Percentiles rank a stretch among this genome's conserved stretches.
Conservation (phyloP, 2,113 vertebrate genomes). For the Cebidichthys violaceus region DNA sequence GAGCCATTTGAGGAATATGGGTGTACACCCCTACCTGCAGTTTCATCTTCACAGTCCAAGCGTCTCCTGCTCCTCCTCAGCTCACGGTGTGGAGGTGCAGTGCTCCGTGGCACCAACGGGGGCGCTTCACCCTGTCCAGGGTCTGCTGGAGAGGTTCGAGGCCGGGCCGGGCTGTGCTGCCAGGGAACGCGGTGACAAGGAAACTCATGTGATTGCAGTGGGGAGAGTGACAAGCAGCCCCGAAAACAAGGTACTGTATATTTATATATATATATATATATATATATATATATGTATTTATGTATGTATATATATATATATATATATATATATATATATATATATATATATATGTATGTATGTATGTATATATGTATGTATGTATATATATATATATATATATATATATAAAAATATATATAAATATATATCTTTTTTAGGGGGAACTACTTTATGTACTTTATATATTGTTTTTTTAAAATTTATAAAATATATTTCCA, state of each 20-base stretch:
- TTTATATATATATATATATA: no score
- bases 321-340: no score
- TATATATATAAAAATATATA: no score
- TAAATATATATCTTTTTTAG: no score
- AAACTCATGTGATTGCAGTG: slow-evolving; percentile 83
- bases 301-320: no score
- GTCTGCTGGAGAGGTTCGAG: slow-evolving; percentile 80
- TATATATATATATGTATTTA: no score
- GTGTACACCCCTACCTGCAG: no score
- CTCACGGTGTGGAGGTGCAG: slow-evolving; percentile 26
- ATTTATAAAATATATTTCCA: no score
- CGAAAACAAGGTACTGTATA: slow-evolving; percentile 61
- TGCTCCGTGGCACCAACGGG: slow-evolving; percentile 68
- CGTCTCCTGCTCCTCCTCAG: slow-evolving; percentile 46
- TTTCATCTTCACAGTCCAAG: not conserved
- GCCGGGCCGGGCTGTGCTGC: slow-evolving; percentile 80
- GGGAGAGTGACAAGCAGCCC: slow-evolving; percentile 52
- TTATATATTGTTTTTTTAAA: not conserved
- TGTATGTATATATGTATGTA: no score
- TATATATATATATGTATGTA: no score
- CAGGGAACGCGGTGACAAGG: slow-evolving; percentile 72
- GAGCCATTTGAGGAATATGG: not conserved
- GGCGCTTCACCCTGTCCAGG: slow-evolving; percentile 77
- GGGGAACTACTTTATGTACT: no score
- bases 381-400: no score